Evolutionary conservation across 2,888 invertebrate genomes (phyloP).

Genomic region (Shargacucullia verbasci): DNA sequence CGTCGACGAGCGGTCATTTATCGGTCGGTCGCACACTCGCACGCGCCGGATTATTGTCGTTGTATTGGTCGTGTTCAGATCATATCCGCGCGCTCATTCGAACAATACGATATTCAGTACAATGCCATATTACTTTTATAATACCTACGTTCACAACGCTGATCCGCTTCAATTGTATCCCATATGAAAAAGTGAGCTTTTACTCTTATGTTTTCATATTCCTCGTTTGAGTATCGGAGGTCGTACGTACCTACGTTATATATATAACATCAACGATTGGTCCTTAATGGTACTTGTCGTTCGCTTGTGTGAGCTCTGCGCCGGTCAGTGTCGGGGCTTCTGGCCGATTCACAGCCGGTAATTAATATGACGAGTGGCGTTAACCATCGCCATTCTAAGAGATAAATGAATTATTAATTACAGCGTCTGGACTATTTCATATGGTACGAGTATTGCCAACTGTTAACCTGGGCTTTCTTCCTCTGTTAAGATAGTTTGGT

Average conservation of each 20-base stretch:
- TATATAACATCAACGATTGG: not conserved
- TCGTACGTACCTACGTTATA: not conserved
- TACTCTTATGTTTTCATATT: slow-evolving; percentile 22
- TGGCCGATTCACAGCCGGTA: slow-evolving; percentile 9
- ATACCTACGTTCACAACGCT: slow-evolving; percentile 11
- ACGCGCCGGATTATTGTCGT: slow-evolving; percentile 11
- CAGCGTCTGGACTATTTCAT: not conserved
- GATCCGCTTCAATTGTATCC: slow-evolving; percentile 40
- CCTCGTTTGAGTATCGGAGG: slow-evolving; percentile 17
- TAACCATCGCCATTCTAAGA: slow-evolving; percentile 28
- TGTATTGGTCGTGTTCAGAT: slow-evolving; percentile 9
- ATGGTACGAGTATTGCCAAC: too few relatives aligned
- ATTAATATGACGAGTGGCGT: slow-evolving; percentile 35
- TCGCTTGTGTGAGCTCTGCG: slow-evolving; percentile 1
- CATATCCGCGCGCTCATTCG: slow-evolving; percentile 10
- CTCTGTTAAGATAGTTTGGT: too few relatives aligned
- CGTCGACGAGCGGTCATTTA: slow-evolving; percentile 7
- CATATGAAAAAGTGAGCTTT: slow-evolving; percentile 25
- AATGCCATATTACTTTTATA: slow-evolving; percentile 28
- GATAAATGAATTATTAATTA: slow-evolving; percentile 29
- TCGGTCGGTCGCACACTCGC: slow-evolving; percentile 13
- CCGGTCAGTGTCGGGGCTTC: not conserved
- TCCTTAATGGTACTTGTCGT: slow-evolving; percentile 3
- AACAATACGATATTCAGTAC: slow-evolving; percentile 30
- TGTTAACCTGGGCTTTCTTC: too few relatives aligned